These are phyloP conservation scores for Sitta carolinensis DNA, from an alignment of 2,797 vertebrate species.

Conservation along the genomic window DNA sequence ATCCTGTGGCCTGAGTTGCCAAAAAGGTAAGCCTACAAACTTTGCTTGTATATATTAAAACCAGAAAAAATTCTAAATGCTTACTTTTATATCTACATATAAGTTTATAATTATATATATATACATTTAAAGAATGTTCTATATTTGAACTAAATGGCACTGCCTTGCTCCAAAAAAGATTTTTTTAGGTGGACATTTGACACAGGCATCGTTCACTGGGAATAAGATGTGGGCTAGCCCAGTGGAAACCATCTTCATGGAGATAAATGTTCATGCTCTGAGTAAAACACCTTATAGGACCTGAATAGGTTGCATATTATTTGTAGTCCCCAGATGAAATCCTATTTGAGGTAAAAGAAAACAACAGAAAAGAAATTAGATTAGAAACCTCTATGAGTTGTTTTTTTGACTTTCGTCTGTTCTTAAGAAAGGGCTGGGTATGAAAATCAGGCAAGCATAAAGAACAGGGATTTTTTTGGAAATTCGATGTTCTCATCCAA, in stretches of 20 bases:
- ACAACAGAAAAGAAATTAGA: neutral
- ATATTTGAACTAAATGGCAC: neutral
- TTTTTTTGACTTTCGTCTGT: neutral
- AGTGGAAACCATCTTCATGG: neutral
- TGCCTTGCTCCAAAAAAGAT: neutral
- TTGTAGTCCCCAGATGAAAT: neutral
- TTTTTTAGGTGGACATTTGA: neutral
- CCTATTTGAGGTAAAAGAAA: neutral
- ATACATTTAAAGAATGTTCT: neutral
- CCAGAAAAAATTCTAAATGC: neutral
- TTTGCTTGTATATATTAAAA: neutral
- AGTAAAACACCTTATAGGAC: neutral
- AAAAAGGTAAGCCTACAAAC: neutral
- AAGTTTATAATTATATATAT: neutral
- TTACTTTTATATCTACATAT: neutral
- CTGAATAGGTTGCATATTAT: neutral
- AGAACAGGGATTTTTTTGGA: neutral
- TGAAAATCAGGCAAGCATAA: neutral
- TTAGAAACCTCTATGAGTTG: neutral
- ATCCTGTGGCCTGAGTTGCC: neutral
- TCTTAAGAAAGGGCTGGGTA: neutral
- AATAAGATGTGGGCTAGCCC: neutral
- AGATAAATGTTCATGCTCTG: neutral
- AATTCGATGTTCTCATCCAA: neutral
- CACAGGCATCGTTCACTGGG: neutral